phyloP scores from a whole-genome alignment of 2,797 vertebrate genomes.

The Acipenser transmontanus region DNA sequence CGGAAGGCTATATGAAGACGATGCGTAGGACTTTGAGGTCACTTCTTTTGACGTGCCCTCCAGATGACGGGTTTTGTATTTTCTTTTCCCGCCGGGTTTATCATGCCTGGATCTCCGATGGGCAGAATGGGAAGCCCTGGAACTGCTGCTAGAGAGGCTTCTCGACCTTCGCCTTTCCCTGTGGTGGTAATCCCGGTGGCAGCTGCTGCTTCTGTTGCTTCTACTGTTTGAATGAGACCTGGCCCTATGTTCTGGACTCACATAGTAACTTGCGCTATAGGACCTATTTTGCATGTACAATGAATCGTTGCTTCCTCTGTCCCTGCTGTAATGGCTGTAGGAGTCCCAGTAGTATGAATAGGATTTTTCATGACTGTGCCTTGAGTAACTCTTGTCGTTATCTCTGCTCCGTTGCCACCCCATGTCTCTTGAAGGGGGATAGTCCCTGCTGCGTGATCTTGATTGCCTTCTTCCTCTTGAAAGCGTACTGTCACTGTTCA shows the following conservation, averaged over 20 bases:
- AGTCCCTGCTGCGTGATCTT: constrained; percentile 63
- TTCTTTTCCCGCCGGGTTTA: constrained; percentile 85
- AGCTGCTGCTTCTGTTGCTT: constrained; percentile 45
- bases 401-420: constrained; percentile 56
- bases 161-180: constrained; percentile 57
- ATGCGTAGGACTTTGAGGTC: constrained; percentile 22
- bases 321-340: constrained; percentile 60
- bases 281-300: constrained; percentile 43
- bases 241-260: constrained; percentile 54
- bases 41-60: constrained; percentile 51
- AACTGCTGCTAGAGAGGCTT: constrained; percentile 57
- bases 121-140: constrained; percentile 41
- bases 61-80: constrained; percentile 85
- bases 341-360: constrained; percentile 54
- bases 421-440: constrained; percentile 32
- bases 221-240: constrained; percentile 53
- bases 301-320: constrained; percentile 49
- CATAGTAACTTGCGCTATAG: constrained; percentile 47
- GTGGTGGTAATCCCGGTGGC: constrained; percentile 51
- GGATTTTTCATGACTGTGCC: constrained; percentile 46
- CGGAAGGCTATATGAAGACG: constrained; percentile 38
- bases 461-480: constrained; percentile 53
- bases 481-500: constrained; percentile 54
- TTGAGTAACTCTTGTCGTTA: constrained; percentile 44
- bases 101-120: constrained; percentile 51